These are phyloP conservation scores for Coturnix japonica DNA, from an alignment of 2,113 vertebrate genomes.

Conservation along the genomic window DNA sequence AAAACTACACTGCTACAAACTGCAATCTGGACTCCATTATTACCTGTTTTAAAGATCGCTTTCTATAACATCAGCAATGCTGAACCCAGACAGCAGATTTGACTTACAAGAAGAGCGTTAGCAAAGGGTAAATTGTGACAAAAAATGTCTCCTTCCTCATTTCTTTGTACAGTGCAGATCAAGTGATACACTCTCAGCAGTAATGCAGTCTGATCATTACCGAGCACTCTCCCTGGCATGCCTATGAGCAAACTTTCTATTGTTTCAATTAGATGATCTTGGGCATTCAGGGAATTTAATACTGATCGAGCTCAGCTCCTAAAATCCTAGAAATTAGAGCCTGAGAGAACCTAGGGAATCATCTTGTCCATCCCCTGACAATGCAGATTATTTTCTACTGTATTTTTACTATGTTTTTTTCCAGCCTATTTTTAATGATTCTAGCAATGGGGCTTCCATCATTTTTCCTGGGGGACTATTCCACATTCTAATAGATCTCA, in stretches of 20 bases:
- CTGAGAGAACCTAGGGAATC: slow-evolving; percentile 50
- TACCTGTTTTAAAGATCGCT: slow-evolving; percentile 33
- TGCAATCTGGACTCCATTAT: slow-evolving; percentile 38
- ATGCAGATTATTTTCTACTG: slow-evolving; percentile 58
- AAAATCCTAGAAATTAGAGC: slow-evolving; percentile 68
- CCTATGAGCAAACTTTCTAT: slow-evolving; percentile 73
- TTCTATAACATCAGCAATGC: not conserved
- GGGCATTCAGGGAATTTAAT: slow-evolving; percentile 67
- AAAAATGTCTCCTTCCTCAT: slow-evolving; percentile 59
- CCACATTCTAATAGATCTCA: slow-evolving; percentile 73
- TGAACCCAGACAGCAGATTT: slow-evolving; percentile 40
- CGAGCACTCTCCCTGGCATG: slow-evolving; percentile 66
- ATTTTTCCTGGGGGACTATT: slow-evolving; percentile 66
- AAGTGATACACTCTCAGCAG: slow-evolving; percentile 64
- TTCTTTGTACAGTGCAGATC: slow-evolving; percentile 60
- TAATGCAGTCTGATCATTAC: slow-evolving; percentile 63
- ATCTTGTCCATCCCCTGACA: slow-evolving; percentile 59
- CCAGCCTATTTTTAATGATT: slow-evolving; percentile 70
- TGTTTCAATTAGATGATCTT: slow-evolving; percentile 73
- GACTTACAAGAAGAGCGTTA: slow-evolving; percentile 28
- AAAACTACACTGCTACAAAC: not conserved
- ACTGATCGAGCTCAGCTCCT: slow-evolving; percentile 63
- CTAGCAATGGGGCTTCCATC: slow-evolving; percentile 53
- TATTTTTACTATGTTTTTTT: slow-evolving; percentile 56
- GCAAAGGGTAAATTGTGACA: slow-evolving; percentile 35